Evolutionary conservation across 2,888 invertebrate genomes (phyloP).

Genomic region (Herminia tarsipennalis): DNA sequence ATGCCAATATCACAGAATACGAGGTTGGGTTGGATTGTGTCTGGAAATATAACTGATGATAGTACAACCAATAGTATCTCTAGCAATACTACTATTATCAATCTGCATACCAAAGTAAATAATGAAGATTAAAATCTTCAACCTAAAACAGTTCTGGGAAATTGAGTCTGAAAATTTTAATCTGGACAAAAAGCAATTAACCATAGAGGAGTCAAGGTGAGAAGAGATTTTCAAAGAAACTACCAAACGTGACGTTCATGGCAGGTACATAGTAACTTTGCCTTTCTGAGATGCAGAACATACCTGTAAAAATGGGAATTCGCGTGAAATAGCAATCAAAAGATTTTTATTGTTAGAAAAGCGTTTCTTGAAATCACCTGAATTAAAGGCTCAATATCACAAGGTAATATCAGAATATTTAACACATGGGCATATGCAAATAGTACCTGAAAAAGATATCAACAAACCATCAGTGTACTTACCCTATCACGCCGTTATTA

Average conservation of each 20-base stretch:
- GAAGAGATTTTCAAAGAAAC: not conserved
- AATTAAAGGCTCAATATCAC: not conserved
- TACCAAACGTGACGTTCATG: not conserved
- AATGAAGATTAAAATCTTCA: not conserved
- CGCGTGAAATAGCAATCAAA: not conserved
- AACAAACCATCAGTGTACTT: constrained; percentile 7
- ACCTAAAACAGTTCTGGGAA: not conserved
- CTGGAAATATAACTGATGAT: too few species aligned
- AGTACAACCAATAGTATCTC: too few species aligned
- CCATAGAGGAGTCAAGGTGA: not conserved
- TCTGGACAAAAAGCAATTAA: not conserved
- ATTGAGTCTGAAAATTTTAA: not conserved
- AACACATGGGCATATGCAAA: not conserved
- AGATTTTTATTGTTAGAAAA: not conserved
- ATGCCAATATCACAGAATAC: not conserved
- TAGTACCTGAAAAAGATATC: constrained; percentile 23
- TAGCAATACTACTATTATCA: not conserved
- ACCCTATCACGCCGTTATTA: constrained; percentile 13
- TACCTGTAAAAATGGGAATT: not conserved
- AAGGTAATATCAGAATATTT: not conserved
- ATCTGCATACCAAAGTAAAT: not conserved
- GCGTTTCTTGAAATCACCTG: not conserved
- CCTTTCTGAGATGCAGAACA: not conserved
- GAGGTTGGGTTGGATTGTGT: not conserved
- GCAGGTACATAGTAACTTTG: not conserved